Evolutionary conservation across 2,113 vertebrate species (phyloP), one percentile per base, ranked within the genome.

Genomic region (Amazona vittata): DNA sequence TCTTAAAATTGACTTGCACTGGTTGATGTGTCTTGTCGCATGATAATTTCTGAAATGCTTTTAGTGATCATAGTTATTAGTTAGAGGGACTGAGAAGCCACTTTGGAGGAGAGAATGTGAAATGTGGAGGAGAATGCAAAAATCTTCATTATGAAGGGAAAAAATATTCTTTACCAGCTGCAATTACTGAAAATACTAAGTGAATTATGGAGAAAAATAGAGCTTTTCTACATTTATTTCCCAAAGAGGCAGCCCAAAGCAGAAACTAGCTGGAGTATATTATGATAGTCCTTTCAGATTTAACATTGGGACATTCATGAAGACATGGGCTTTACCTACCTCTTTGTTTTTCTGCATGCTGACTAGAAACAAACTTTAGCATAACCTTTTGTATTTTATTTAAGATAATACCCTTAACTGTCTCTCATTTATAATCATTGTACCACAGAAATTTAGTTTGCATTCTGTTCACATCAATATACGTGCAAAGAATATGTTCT

Each of bases 21-120:
- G 62, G 57, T 88, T 95, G 81, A 11, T 91, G 93, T 97, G 91
- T 89, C 81, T 57, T 92, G 73, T 52, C 81, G 93, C 90, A 82
- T 93, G 90, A 28, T 25, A n/a, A 39, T 52, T 71, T 75, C 88
- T 92, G 52, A 93, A 76, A 71, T 53, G 55, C 55, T 89, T 39
- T 47, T 86, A 47, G 13, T 77, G 37, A 52, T 33, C 70, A 11
- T 2, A 83, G 33, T 20, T 76, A 15, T 4, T 81, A 53, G n/a
- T 35, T 67, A 80, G 63, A 79, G 73, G 44, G 60, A 28, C 22
- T 57, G 28, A 85, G 79, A 60, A 80, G 29, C 49, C 43, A 68
- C 21, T 76, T 93, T 28, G 67, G 39, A 57, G n/a, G 46, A 88
- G 6, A 65, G 22, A 82, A 41, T 55, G 46, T 71, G 75, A 73